Base-by-base conservation (phyloP, 2,888 invertebrate species). In the Mesorhabditis sp. region DNA sequence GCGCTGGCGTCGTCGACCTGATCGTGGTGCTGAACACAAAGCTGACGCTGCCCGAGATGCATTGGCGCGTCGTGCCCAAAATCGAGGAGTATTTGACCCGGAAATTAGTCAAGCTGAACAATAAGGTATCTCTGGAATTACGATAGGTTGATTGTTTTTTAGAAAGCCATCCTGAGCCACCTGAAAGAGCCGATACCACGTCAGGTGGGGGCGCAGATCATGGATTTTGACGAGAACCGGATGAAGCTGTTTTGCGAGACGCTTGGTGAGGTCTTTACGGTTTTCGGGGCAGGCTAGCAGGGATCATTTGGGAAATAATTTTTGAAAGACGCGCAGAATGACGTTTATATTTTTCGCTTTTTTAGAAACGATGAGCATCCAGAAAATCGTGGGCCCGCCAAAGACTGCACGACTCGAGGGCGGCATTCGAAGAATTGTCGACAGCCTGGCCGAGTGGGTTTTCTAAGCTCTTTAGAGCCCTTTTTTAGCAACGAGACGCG, bases 41-140 rank as follows among this genome's bases (percentile, higher is more conserved):
- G 4, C 88, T 95, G 69, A 91, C 92, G 78, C 89, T 92, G 0
- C 92, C 95, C 6, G 96, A 97, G 86, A 92, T 95, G 0, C 93
- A 95, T 86, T 95, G 95, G 86, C 88, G 91, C 5, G 88, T 92
- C 72, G 86, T 87, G 44, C 89, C 89, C 5, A 92, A 91, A 83
- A 87, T 93, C 5, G 72, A 73, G 10, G 70, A 75, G 45, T 67
- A 70, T 7, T 70, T 69, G 72, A 90, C 90, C 71, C 89, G 91
- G 79, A 89, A 90, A 87, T 92, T 50, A 90, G 92, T 79, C 91
- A 94, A 78, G 89, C 90, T 95, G 70, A 92, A 93, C 79, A 71
- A 72, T 64, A 76, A 75, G 62, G 73, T 73, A 42, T 7, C 5
- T 43, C 63, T 44, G 28, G 66, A 4, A 10, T 15, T 43, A 15